These are phyloP conservation scores for Morus bassanus DNA, from an alignment of 2,797 vertebrate species.

Conservation along the genomic window DNA sequence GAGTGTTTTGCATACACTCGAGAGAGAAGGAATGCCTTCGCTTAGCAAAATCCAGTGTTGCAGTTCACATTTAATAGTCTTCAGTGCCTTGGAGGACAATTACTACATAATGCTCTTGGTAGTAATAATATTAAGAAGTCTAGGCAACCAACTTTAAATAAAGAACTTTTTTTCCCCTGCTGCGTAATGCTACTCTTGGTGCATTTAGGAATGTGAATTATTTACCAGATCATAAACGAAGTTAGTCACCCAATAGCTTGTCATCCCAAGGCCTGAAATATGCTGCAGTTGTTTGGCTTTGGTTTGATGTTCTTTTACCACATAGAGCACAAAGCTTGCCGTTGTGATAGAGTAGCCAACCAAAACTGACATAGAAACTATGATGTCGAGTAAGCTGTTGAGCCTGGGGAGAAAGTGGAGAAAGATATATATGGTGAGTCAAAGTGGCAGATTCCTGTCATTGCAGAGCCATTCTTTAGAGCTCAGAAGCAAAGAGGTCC, in stretches of 20 bases:
- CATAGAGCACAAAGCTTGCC: slow-evolving; percentile 91
- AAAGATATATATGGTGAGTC: neutral
- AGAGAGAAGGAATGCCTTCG: neutral
- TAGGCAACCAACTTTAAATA: slow-evolving; percentile 5
- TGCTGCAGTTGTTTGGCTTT: slow-evolving; percentile 93
- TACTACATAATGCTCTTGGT: neutral
- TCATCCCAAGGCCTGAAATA: slow-evolving; percentile 90
- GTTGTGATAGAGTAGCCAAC: slow-evolving; percentile 93
- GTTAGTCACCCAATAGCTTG: slow-evolving; percentile 91
- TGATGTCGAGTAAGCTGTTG: slow-evolving; percentile 85
- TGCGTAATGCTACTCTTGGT: neutral
- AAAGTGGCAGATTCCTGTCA: neutral
- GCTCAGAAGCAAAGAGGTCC: neutral
- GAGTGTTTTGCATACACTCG: neutral
- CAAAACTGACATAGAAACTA: slow-evolving; percentile 89
- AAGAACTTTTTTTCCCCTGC: neutral
- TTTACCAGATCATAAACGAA: slow-evolving; percentile 96
- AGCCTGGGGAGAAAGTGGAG: slow-evolving; percentile 73
- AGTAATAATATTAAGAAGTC: slow-evolving; percentile 17
- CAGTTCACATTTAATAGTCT: neutral
- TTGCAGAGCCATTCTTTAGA: neutral
- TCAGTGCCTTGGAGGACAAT: slow-evolving; percentile 29
- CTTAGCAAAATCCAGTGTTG: slow-evolving; percentile 2
- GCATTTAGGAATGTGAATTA: slow-evolving; percentile 37
- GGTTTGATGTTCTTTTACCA: slow-evolving; percentile 89